Percentiles rank a stretch among this genome's conserved stretches.
These are phyloP conservation scores for Coelinius sp. DNA, from an alignment of 2,888 invertebrate genomes.

Conservation along the genomic window DNA sequence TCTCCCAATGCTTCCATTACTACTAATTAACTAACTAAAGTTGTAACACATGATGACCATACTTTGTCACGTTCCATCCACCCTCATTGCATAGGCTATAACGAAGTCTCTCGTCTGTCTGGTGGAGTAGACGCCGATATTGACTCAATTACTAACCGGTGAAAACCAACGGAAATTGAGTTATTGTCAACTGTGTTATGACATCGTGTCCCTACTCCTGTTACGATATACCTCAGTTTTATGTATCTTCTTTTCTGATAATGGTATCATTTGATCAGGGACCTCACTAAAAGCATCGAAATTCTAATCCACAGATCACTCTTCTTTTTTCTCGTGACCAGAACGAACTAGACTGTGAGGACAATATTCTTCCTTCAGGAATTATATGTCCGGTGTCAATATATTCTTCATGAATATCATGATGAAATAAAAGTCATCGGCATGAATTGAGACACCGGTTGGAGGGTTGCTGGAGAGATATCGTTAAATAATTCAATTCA, in stretches of 20 bases:
- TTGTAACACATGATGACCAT: conserved; percentile 6
- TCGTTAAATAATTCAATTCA: conserved; percentile 38
- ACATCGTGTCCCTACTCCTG: background rate
- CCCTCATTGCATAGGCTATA: background rate
- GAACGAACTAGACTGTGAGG: too few species aligned
- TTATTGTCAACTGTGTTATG: conserved; percentile 38
- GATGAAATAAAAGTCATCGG: background rate
- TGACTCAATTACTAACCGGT: conserved; percentile 53
- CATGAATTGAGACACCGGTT: background rate
- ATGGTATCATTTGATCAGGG: background rate
- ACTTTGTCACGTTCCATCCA: background rate
- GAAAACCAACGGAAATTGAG: conserved; percentile 51
- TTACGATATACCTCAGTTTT: background rate
- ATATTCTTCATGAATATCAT: too few species aligned
- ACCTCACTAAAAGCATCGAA: background rate
- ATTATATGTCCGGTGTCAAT: too few species aligned
- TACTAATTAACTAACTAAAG: conserved; percentile 10
- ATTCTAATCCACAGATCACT: background rate
- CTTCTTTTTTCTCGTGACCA: too few species aligned
- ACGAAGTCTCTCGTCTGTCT: conserved; percentile 19
- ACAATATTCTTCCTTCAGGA: too few species aligned
- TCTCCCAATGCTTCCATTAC: background rate
- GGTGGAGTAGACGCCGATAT: conserved; percentile 44
- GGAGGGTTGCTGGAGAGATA: background rate
- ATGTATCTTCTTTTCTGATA: background rate